Evolutionary conservation across 1,140 invertebrate species (phyloP).

Genomic region (Heliconius eleuchia): DNA sequence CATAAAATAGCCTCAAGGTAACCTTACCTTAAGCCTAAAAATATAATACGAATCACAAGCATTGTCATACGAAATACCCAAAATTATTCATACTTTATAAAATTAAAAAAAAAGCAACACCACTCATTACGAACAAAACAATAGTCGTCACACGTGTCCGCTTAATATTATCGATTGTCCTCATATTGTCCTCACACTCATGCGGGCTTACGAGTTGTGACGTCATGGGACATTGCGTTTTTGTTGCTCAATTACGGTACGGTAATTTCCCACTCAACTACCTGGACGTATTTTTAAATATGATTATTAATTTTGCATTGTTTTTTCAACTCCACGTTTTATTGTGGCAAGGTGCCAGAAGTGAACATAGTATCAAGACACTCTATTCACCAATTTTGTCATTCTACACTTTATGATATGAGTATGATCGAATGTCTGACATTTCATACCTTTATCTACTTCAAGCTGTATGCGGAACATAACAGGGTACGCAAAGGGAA

Average conservation of each 20-base stretch:
- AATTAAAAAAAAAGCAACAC: neutral
- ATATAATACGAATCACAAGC: too few species aligned
- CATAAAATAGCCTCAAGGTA: too few species aligned
- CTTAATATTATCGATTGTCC: constrained; percentile 68
- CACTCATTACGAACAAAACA: constrained; percentile 26
- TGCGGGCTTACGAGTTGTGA: constrained; percentile 64
- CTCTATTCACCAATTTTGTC: too few species aligned
- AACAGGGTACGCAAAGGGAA: too few species aligned
- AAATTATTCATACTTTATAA: too few species aligned
- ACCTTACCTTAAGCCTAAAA: too few species aligned
- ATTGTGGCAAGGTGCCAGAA: neutral
- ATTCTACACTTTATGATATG: too few species aligned
- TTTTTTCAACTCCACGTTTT: neutral
- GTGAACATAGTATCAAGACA: too few species aligned
- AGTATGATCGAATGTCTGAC: too few species aligned
- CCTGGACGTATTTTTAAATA: neutral
- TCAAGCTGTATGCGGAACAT: too few species aligned
- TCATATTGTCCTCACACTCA: constrained; percentile 56
- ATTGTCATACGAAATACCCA: too few species aligned
- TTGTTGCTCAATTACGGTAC: constrained; percentile 39
- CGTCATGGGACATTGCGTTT: constrained; percentile 63
- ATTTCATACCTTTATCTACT: too few species aligned
- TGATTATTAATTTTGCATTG: neutral
- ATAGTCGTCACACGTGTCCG: constrained; percentile 55
- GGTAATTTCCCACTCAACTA: neutral